A percentile compares a stretch with the other conserved stretches of the same genome.
Evolutionary conservation across 2,797 vertebrate species (phyloP).

Genomic region (Enteromius argenteus): DNA sequence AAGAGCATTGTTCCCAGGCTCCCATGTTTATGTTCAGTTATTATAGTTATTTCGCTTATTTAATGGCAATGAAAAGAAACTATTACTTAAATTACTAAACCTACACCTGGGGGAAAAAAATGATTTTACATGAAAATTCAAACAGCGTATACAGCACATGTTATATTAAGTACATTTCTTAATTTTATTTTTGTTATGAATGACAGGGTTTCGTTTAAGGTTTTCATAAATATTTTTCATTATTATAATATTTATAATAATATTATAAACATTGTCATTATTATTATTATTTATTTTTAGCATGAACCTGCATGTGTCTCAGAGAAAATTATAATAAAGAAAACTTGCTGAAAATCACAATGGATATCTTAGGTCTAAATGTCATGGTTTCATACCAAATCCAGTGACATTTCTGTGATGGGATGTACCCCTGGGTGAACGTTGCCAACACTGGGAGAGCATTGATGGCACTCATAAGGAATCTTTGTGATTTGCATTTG

Average conservation of each 20-base stretch:
- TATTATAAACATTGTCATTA: background rate
- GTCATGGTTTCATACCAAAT: slow-evolving; percentile 86
- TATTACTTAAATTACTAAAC: background rate
- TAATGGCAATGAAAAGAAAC: background rate
- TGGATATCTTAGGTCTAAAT: slow-evolving; percentile 84
- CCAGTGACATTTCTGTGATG: slow-evolving; percentile 87
- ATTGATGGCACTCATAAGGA: slow-evolving; percentile 79
- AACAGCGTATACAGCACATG: background rate
- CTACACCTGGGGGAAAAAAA: background rate
- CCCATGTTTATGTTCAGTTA: background rate
- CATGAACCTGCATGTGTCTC: background rate
- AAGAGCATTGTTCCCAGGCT: background rate
- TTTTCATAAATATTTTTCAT: background rate
- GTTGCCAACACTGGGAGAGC: slow-evolving; percentile 75
- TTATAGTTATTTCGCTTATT: background rate
- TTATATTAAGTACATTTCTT: background rate
- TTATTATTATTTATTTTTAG: slow-evolving; percentile 8
- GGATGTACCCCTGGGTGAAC: slow-evolving; percentile 84
- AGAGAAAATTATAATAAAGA: slow-evolving; percentile 65
- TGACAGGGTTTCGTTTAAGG: background rate
- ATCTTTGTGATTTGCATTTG: slow-evolving; percentile 77
- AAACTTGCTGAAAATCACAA: slow-evolving; percentile 80
- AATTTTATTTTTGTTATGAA: background rate
- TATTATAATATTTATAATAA: background rate
- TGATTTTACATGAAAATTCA: background rate